Conservation (phyloP, 2,113 vertebrate species). For the Corythaeola cristata region DNA sequence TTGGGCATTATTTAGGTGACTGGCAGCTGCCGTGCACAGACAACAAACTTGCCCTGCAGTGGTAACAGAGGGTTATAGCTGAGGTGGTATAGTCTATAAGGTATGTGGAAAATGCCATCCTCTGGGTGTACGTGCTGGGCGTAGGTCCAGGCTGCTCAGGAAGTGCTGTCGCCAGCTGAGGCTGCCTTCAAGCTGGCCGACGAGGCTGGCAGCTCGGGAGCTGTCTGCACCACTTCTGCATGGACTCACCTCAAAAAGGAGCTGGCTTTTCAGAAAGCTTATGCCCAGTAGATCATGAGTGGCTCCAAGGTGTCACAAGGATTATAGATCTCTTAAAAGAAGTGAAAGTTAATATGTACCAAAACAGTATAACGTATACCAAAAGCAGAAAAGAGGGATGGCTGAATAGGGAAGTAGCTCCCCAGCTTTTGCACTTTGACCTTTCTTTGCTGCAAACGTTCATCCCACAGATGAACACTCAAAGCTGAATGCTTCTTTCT, state of each 20-base stretch:
- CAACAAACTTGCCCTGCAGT: rapidly evolving
- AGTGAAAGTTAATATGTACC: neutral
- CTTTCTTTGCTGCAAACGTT: neutral
- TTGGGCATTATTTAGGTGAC: neutral
- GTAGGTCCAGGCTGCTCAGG: neutral
- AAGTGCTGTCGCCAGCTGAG: neutral
- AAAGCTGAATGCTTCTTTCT: neutral
- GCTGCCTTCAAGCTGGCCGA: neutral
- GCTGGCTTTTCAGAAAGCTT: neutral
- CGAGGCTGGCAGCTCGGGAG: neutral
- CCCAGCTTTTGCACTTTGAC: neutral
- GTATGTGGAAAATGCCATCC: neutral
- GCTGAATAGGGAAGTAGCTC: neutral
- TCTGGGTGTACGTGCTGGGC: neutral
- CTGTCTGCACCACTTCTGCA: neutral
- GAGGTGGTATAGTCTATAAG: neutral
- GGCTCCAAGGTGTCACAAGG: neutral
- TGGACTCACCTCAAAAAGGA: neutral
- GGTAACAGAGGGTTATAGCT: neutral
- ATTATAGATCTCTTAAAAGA: neutral
- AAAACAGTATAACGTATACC: rapidly evolving
- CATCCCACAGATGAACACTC: neutral
- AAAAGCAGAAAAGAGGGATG: neutral
- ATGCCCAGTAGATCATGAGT: neutral
- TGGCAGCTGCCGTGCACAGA: neutral